Evolutionary conservation across 2,888 invertebrate genomes (phyloP).

Genomic region (Mechanitis messenoides): DNA sequence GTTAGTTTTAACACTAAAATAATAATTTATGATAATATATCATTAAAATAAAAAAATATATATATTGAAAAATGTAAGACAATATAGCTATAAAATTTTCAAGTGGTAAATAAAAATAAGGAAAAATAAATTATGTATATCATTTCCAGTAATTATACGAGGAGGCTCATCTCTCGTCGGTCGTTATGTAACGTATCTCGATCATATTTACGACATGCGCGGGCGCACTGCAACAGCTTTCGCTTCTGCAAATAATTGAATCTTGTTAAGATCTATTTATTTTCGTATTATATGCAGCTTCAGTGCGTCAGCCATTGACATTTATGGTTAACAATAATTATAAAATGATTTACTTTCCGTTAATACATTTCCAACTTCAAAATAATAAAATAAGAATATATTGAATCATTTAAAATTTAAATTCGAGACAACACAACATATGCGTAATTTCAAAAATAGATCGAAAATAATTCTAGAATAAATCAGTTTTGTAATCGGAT

Average conservation of each 20-base stretch:
- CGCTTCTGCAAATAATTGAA: constrained; percentile 31
- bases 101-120: too few species aligned
- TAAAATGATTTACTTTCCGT: too few species aligned
- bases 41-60: not conserved
- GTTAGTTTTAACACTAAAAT: not conserved
- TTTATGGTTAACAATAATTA: too few species aligned
- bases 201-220: constrained; percentile 57
- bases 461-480: constrained; percentile 17
- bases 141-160: constrained; percentile 4
- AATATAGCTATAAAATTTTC: too few species aligned
- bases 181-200: constrained; percentile 52
- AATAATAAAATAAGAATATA: too few species aligned
- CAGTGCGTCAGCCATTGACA: not conserved
- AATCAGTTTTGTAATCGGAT: constrained; percentile 25
- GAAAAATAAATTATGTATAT: too few species aligned
- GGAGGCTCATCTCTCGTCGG: constrained; percentile 41
- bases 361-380: too few species aligned
- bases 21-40: not conserved
- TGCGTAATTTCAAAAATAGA: not conserved
- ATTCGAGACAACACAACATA: not conserved
- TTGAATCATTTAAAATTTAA: not conserved
- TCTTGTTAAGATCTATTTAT: constrained; percentile 24
- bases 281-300: constrained; percentile 8
- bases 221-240: constrained; percentile 36
- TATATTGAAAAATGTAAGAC: not conserved